phyloP scores from a whole-genome alignment of 2,113 vertebrate genomes.

The Lontra canadensis region DNA sequence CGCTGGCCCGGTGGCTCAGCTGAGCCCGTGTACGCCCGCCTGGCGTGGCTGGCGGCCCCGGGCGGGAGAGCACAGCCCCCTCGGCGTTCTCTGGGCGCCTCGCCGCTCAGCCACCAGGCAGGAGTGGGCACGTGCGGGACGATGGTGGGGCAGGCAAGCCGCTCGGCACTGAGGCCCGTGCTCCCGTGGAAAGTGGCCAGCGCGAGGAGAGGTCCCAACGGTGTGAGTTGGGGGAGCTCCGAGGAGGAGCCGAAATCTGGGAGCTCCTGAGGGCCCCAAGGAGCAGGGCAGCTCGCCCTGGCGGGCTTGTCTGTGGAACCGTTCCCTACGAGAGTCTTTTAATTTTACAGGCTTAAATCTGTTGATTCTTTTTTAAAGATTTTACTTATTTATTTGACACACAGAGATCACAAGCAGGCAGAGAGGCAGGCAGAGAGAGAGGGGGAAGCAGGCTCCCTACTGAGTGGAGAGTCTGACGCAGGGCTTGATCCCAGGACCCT shows the following conservation, averaged over 20 bases:
- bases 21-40: rapidly evolving
- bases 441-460: too few species aligned
- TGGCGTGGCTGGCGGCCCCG: rapidly evolving
- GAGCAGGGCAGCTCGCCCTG: neutral
- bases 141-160: rapidly evolving
- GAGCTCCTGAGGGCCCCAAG: neutral
- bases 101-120: too few species aligned
- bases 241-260: rapidly evolving
- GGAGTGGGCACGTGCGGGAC: rapidly evolving
- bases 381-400: too few species aligned
- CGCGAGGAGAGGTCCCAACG: rapidly evolving
- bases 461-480: too few species aligned
- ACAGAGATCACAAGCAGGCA: too few species aligned
- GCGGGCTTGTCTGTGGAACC: neutral
- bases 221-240: neutral
- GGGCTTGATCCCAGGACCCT: too few species aligned
- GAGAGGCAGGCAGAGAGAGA: too few species aligned
- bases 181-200: rapidly evolving
- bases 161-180: neutral
- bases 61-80: too few species aligned
- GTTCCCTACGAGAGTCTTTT: neutral
- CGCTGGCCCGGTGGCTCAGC: too few species aligned
- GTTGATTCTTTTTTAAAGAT: too few species aligned
- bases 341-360: neutral
- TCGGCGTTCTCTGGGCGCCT: too few species aligned